Conservation (phyloP, 1,140 invertebrate species). For the Heliconius congener region DNA sequence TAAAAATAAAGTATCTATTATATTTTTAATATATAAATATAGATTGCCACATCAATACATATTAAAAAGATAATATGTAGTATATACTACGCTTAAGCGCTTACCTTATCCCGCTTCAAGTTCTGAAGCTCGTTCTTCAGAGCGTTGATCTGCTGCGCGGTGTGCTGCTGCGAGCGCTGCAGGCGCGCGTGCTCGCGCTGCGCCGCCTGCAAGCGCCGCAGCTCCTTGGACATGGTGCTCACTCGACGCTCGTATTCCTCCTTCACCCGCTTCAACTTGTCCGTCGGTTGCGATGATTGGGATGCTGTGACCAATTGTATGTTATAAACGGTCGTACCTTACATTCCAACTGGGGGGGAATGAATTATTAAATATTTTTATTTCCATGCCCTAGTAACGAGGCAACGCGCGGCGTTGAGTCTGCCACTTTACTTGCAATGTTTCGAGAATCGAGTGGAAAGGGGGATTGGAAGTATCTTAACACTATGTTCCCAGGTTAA, state of each 20-base stretch:
- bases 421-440: too few relatives aligned
- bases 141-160: slow-evolving; percentile 90
- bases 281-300: slow-evolving; percentile 82
- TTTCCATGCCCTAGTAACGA: too few relatives aligned
- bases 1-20: too few relatives aligned
- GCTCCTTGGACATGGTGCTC: slow-evolving; percentile 91
- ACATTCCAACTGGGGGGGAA: too few relatives aligned
- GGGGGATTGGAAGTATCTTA: too few relatives aligned
- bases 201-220: slow-evolving; percentile 92
- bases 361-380: too few relatives aligned
- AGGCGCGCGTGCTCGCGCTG: slow-evolving; percentile 94
- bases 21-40: too few relatives aligned
- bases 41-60: too few relatives aligned
- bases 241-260: slow-evolving; percentile 96
- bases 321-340: neutral
- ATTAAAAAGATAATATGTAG: too few relatives aligned
- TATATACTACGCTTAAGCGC: neutral
- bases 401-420: too few relatives aligned
- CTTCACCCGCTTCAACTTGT: slow-evolving; percentile 92
- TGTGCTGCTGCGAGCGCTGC: slow-evolving; percentile 90
- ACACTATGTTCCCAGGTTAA: too few relatives aligned
- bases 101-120: slow-evolving; percentile 95
- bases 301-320: slow-evolving; percentile 46
- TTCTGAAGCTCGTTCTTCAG: slow-evolving; percentile 91
- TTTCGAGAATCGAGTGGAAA: too few relatives aligned